These are phyloP conservation scores for Pogonomyrmex californicus DNA, from an alignment of 1,140 invertebrate genomes.

Conservation along the genomic window DNA sequence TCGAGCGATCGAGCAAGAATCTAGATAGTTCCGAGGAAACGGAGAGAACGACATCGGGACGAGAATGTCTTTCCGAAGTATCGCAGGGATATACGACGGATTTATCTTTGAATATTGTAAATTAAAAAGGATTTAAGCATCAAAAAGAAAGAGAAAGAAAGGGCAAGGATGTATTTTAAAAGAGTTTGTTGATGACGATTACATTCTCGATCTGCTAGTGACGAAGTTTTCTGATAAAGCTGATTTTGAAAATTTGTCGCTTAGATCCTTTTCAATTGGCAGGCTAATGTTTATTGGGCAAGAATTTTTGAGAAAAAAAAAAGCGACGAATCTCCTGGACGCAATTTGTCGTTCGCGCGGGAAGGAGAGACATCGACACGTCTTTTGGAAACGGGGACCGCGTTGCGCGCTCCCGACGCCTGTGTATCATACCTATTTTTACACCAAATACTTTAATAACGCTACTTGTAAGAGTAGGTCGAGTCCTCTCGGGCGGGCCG, in stretches of 20 bases:
- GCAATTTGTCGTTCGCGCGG: conserved; percentile 36
- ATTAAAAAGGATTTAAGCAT: conserved; percentile 37
- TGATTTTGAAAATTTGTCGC: not conserved
- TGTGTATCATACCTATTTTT: conserved; percentile 84
- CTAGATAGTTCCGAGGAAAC: not conserved
- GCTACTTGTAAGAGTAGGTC: conserved; percentile 69
- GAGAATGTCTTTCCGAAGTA: not conserved
- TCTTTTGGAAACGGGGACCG: conserved; percentile 44
- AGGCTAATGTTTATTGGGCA: not conserved
- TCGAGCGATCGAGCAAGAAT: conserved; percentile 12
- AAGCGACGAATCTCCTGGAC: not conserved
- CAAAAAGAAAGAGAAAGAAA: too few relatives aligned
- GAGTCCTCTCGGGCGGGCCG: not conserved
- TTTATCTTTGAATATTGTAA: conserved; percentile 33
- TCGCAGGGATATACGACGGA: not conserved
- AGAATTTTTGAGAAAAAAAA: conserved; percentile 14
- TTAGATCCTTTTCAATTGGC: conserved; percentile 25
- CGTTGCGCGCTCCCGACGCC: conserved; percentile 62
- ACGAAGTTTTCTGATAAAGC: conserved; percentile 1
- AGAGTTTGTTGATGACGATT: not conserved
- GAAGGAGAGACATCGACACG: conserved; percentile 44
- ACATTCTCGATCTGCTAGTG: not conserved
- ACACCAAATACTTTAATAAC: conserved; percentile 84
- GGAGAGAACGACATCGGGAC: not conserved
- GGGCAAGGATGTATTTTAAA: not conserved